These are phyloP conservation scores for Pseudorectes ferrugineus DNA, from an alignment of 2,113 vertebrate species.

Conservation along the genomic window DNA sequence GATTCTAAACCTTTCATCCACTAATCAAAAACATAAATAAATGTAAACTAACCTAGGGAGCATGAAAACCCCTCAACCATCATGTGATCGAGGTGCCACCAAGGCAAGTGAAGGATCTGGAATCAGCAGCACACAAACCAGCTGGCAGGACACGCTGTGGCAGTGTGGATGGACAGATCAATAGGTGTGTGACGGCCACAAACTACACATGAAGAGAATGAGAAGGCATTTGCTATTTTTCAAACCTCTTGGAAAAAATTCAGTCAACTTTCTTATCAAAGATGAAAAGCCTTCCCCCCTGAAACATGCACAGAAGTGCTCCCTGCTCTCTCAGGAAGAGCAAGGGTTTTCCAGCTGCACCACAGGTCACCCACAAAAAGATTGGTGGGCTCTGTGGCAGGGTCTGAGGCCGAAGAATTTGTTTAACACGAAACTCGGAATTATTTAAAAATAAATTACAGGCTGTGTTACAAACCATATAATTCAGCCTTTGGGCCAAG, in stretches of 20 bases:
- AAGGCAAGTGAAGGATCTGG: neutral
- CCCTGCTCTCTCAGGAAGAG: neutral
- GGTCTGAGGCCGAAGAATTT: neutral
- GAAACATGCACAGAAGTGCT: neutral
- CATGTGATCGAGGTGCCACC: neutral
- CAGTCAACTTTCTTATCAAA: neutral
- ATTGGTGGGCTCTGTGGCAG: neutral
- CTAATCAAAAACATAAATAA: neutral
- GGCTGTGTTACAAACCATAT: neutral
- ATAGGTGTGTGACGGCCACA: neutral
- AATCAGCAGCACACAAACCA: neutral
- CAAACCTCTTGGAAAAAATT: neutral
- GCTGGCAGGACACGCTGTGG: neutral
- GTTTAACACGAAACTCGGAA: neutral
- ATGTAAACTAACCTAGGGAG: neutral
- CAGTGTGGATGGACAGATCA: neutral
- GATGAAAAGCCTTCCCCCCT: neutral
- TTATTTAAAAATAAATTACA: constrained; percentile 12
- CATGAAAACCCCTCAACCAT: neutral
- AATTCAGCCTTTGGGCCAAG: neutral
- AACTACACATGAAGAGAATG: rapidly evolving
- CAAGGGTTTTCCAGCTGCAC: neutral
- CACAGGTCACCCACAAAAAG: neutral
- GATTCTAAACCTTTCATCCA: neutral
- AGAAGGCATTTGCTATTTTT: neutral